Evolutionary conservation across 2,113 vertebrate genomes (phyloP), one percentile per base, ranked within the genome.

Genomic region (Nannobrachium achirus): DNA sequence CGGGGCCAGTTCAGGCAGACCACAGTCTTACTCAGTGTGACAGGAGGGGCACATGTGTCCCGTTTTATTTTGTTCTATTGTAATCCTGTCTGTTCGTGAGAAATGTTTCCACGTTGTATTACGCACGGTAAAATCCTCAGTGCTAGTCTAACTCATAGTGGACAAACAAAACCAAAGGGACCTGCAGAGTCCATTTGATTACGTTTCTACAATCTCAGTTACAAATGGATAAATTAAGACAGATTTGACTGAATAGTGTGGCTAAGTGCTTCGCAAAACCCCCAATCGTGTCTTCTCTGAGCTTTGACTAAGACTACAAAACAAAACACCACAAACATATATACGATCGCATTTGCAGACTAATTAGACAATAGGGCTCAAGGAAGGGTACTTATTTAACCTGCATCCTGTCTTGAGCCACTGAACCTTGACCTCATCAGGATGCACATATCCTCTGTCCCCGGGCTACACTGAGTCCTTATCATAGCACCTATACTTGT

Each of bases 21-120:
- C 63, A 46, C 70, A 58, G 50, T 84, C 63, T 90, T 87, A 88
- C 85, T 59, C 73, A 74, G 71, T 80, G 64, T 90, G 90, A 87
- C 89, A 91, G 88, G 81, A 88, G 66, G 77, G 73, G 61, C 71
- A 80, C 71, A 86, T 73, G 66, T 86, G 84, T 85, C 87, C 69
- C 58, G 66, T 82, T 86, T 82, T 40, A 15, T 45, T 56, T 57
- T 42, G 3, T 41, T 38, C 40, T 81, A 66, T 88, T 90, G 86
- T 79, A 71, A 59, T 69, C 84, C 67, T 83, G 77, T 73, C 73
- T 4, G 66, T 73, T 81, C 82, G 78, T 64, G 65, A 71, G 72
- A 81, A 85, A 78, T 3, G 40, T 83, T 86, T 86, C 45, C 40
- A 71, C 69, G 16, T 74, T 80, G 77, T 75, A 81, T 80, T 16